Percentiles rank a stretch among this genome's conserved stretches.
These are phyloP conservation scores for Myioborus melanocephalus DNA, from an alignment of 2,797 vertebrate species.

Conservation along the genomic window DNA sequence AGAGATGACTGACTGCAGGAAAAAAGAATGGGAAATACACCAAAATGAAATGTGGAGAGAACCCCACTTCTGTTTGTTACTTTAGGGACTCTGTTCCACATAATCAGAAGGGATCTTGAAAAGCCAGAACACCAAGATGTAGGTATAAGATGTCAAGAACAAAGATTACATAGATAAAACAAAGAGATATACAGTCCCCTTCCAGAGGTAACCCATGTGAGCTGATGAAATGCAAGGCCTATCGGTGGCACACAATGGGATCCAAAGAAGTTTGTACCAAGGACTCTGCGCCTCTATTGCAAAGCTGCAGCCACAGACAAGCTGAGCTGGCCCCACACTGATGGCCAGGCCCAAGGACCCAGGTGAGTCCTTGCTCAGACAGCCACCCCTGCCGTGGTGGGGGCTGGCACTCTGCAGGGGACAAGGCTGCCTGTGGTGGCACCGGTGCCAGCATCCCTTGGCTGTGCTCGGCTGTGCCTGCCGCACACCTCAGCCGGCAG, in stretches of 20 bases:
- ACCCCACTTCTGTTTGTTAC: background rate
- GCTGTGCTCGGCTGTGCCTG: background rate
- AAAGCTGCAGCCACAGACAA: background rate
- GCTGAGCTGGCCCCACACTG: background rate
- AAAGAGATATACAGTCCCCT: background rate
- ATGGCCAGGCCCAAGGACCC: background rate
- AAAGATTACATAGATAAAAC: background rate
- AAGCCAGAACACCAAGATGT: background rate
- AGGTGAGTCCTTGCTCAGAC: background rate
- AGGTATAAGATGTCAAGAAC: background rate
- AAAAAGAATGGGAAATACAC: background rate
- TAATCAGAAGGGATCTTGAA: background rate
- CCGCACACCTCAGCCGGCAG: fast-evolving
- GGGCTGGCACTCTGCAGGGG: background rate
- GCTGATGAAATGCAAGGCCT: background rate
- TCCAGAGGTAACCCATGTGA: background rate
- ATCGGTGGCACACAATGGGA: background rate
- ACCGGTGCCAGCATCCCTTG: fast-evolving
- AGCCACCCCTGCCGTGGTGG: fast-evolving
- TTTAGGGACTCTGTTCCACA: background rate
- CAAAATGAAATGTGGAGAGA: background rate
- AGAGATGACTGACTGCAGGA: background rate
- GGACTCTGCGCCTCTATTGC: background rate
- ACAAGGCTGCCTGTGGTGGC: fast-evolving
- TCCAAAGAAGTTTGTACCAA: background rate